Base-by-base conservation (phyloP, 1,140 invertebrate genomes). In the Pseudobourletiella spinata region DNA sequence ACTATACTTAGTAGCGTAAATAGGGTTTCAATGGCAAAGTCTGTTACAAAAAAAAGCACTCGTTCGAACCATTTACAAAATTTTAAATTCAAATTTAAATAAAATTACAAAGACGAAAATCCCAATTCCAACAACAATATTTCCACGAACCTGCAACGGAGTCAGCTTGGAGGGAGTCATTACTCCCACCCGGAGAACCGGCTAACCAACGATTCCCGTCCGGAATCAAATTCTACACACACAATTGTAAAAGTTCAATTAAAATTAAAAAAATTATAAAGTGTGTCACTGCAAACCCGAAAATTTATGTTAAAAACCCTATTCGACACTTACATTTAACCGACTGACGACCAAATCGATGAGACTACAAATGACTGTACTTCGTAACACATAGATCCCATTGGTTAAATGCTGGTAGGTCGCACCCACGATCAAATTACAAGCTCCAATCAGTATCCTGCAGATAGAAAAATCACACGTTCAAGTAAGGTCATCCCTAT, bases 301-400 rank as follows among this genome's bases (percentile, higher is more conserved):
- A 32, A 39, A 39, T 39, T 39, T 39, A 39, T 11, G n/a, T 39
- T 11, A 39, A 39, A 39, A 39, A 39, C 32, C n/a, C 8, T 39
- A 39, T 39, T 39, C 32, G 3, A 24, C 42, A 74, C 81, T 80
- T 78, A 87, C 86, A 74, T 82, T 81, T 43, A 88, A 74, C 67
- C 82, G 78, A 55, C 83, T 81, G 57, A 84, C 78, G 1, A 87
- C 75, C 25, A 87, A 76, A 74, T 89, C 87, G 16, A 88, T 71
- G 42, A 86, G 75, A 16, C 77, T 74, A 14, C 82, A 79, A 60
- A 87, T 79, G 71, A 84, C 83, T 72, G 88, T 88, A 63, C 83
- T 85, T 57, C 85, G 78, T 39, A 89, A 74, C 62, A 87, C 78
- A 66, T 80, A 81, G 60, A 84, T 79, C 65, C 80, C 82, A 68